phyloP scores from a whole-genome alignment of 2,113 vertebrate species.

The Paramisgurnus dabryanus region DNA sequence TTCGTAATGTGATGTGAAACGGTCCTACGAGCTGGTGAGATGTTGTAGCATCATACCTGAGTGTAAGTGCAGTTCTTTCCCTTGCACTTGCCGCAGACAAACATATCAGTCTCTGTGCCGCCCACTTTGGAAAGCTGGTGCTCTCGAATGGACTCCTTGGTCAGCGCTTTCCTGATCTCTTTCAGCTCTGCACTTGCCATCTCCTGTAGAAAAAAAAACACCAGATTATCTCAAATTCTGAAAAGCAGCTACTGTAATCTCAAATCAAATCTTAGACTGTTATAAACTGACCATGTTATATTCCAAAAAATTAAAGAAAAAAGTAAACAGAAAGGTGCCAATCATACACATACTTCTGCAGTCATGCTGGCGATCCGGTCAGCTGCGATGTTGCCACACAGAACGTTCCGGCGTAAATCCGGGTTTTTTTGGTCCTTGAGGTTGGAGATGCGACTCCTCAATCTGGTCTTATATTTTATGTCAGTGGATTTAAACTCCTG shows the following conservation, averaged over 20 bases:
- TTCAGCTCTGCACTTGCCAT: constrained; percentile 97
- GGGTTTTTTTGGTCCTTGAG: constrained; percentile 96
- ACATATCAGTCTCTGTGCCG: constrained; percentile 92
- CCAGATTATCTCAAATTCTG: neutral
- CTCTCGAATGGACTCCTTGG: constrained; percentile 93
- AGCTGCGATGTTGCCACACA: constrained; percentile 84
- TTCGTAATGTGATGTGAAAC: neutral
- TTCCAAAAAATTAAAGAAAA: no score
- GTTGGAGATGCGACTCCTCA: constrained; percentile 94
- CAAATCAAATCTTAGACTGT: no score
- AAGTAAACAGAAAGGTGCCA: no score
- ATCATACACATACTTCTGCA: constrained; percentile 80
- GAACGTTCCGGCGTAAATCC: constrained; percentile 85
- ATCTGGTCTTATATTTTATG: constrained; percentile 89
- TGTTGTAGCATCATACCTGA: constrained; percentile 73
- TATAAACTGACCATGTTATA: no score
- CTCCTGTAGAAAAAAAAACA: constrained; percentile 74
- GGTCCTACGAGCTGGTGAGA: neutral
- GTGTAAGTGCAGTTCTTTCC: constrained; percentile 96
- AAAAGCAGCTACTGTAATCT: neutral
- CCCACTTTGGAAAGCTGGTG: constrained; percentile 95
- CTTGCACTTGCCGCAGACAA: constrained; percentile 89
- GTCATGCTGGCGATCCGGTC: constrained; percentile 90
- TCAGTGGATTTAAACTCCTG: constrained; percentile 90
- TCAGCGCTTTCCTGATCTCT: constrained; percentile 93